A percentile compares a stretch with the other conserved stretches of the same genome.
phyloP scores from a whole-genome alignment of 2,113 vertebrate species.

The Balaeniceps rex region DNA sequence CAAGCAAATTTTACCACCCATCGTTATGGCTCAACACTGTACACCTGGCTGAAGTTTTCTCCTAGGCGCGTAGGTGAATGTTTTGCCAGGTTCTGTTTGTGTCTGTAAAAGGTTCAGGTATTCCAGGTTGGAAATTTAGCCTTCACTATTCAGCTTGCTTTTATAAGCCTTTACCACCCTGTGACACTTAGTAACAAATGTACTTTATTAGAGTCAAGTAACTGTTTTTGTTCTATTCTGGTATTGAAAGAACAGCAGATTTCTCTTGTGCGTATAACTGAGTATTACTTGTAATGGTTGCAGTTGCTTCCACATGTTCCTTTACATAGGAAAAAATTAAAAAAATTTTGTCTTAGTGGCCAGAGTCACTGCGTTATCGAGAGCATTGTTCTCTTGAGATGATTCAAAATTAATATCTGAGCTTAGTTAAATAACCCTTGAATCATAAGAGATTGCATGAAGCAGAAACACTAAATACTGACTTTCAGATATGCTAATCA shows the following conservation, averaged over 20 bases:
- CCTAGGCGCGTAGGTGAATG: rapidly evolving
- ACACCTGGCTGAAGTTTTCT: background rate
- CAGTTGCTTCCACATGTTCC: background rate
- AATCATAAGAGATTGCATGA: background rate
- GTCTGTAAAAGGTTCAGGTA: background rate
- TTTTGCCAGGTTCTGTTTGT: background rate
- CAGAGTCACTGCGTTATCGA: background rate
- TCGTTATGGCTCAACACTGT: background rate
- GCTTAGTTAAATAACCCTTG: constrained; percentile 4
- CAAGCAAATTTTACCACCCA: background rate
- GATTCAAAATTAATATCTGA: background rate
- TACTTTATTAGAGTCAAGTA: background rate
- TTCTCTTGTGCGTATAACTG: background rate
- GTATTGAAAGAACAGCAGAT: background rate
- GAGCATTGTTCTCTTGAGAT: background rate
- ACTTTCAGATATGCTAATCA: background rate
- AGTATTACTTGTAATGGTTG: background rate
- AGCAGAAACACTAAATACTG: background rate
- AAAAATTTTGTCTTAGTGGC: background rate
- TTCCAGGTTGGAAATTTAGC: background rate
- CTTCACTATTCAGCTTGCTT: background rate
- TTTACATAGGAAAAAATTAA: background rate
- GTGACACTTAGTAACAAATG: background rate
- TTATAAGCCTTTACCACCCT: background rate
- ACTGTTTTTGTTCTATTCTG: background rate